Base-by-base conservation (phyloP, 1,140 invertebrate genomes). In the Drosophila kepulauana region DNA sequence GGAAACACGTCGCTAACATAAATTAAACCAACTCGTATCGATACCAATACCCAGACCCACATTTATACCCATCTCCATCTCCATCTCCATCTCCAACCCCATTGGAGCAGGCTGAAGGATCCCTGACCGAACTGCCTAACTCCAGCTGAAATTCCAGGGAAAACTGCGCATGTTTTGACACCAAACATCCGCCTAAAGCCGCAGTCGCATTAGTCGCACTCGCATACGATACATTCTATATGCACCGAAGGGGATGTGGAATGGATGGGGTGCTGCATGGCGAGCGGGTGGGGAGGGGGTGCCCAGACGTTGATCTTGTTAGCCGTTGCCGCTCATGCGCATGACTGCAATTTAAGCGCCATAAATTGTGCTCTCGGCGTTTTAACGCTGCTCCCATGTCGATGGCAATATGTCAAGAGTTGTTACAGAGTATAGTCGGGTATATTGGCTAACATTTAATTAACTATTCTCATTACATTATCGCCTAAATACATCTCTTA, bases 261-360 rank as follows among this genome's bases (percentile, higher is more conserved):
- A 33, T 33, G 30, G 30, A 33, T 6, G 30, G 61, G 20, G 16
- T 2, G 13, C 30, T 15, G 33, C 25, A 20, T 25, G 20, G 20
- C 20, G 20, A 25, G 20, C 1, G 61, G 10, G 13, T 46, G 33
- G 25, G n/a, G 13, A 13, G n/a, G 51, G 57, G 7, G 1, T 46
- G 57, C 43, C n/a, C 51, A 30, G 58, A 64, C 54, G 65, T 56
- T 70, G 73, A 88, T 78, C 79, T 88, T 87, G 84, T 87, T 88
- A 80, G 84, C 75, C 69, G 78, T 78, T 81, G 78, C 82, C 78
- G 70, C 77, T 88, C 67, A 88, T 82, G 84, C 84, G 84, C 84
- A 82, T 87, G 84, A 87, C 80, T 87, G 84, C 84, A 88, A 87
- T 88, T 87, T 87, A 87, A 88, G 84, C 84, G 84, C 84, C 84